phyloP scores from a whole-genome alignment of 2,888 invertebrate species.

The Apomyelois bistriatella region DNA sequence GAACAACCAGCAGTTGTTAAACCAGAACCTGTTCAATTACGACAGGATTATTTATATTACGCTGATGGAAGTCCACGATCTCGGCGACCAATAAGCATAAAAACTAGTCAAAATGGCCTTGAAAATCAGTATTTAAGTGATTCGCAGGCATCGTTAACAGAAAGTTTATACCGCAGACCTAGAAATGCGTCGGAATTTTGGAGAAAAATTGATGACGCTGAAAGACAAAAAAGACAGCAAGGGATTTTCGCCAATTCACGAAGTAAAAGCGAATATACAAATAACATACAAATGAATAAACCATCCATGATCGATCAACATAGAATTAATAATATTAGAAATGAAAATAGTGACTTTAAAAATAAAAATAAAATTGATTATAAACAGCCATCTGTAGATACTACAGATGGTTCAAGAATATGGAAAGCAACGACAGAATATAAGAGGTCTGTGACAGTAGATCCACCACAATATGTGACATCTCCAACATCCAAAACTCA shows the following conservation, averaged over 20 bases:
- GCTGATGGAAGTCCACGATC: conserved; percentile 87
- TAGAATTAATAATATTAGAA: conserved; percentile 29
- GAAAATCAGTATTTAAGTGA: conserved; percentile 75
- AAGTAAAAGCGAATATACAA: conserved; percentile 62
- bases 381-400: conserved; percentile 50
- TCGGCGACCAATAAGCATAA: conserved; percentile 85
- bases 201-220: conserved; percentile 81
- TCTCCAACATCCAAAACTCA: conserved; percentile 66
- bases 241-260: conserved; percentile 51
- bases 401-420: conserved; percentile 64
- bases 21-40: conserved; percentile 61
- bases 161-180: conserved; percentile 55
- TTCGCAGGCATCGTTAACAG: conserved; percentile 63
- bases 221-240: conserved; percentile 60
- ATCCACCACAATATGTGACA: conserved; percentile 49
- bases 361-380: conserved; percentile 53
- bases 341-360: conserved; percentile 44
- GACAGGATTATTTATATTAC: conserved; percentile 82
- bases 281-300: conserved; percentile 42
- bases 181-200: conserved; percentile 82
- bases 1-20: conserved; percentile 50
- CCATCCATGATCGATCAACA: conserved; percentile 42
- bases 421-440: conserved; percentile 76
- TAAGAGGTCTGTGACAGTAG: conserved; percentile 61
- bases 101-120: conserved; percentile 66